Percentiles rank a stretch among this genome's conserved stretches.
Conservation (phyloP, 2,888 invertebrate genomes). For the Caenorhabditis sp. region DNA sequence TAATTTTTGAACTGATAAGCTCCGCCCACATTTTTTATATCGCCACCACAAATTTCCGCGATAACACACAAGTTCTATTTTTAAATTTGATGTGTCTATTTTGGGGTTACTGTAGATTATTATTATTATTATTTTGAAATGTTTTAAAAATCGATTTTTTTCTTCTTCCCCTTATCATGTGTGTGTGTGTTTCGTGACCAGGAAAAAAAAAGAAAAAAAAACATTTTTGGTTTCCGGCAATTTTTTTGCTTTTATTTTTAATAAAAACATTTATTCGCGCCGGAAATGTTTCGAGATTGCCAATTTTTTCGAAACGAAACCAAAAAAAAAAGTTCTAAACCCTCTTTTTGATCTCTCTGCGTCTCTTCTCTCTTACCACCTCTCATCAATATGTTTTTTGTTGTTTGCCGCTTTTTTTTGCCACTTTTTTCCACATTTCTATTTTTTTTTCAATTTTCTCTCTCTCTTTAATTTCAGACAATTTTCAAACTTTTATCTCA, state of each 20-base stretch:
- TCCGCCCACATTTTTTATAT: background rate
- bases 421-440: background rate
- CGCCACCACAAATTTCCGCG: background rate
- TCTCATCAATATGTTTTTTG: constrained; percentile 7
- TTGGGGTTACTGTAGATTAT: background rate
- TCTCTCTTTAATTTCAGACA: background rate
- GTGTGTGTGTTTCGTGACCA: constrained; percentile 10
- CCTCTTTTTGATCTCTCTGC: constrained; percentile 6
- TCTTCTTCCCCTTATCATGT: constrained; percentile 9
- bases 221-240: constrained; percentile 4
- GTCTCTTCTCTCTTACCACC: constrained; percentile 3
- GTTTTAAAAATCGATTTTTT: constrained; percentile 7
- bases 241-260: too few species aligned
- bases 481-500: constrained; percentile 19
- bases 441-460: constrained; percentile 4
- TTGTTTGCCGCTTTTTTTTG: constrained; percentile 8
- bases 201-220: constrained; percentile 11
- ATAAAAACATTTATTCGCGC: background rate
- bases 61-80: background rate
- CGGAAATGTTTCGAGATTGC: background rate
- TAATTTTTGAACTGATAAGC: background rate
- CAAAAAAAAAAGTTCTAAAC: background rate
- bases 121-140: constrained; percentile 3
- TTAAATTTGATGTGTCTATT: constrained; percentile 6
- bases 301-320: background rate